Evolutionary conservation across 2,888 invertebrate species (phyloP).

Genomic region (Emmelina monodactyla): DNA sequence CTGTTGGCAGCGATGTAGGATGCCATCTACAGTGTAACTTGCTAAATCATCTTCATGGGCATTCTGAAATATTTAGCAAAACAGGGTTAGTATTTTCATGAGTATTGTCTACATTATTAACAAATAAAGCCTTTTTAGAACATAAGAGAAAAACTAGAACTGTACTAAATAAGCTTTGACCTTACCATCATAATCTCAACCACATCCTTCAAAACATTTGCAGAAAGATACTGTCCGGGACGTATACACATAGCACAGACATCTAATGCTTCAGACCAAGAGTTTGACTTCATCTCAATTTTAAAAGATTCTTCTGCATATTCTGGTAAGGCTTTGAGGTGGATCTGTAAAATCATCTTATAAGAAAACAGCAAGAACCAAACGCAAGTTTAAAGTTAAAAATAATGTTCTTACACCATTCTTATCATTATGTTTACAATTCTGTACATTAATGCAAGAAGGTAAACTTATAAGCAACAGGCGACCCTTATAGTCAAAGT

Average conservation of each 20-base stretch:
- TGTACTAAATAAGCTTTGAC: too few species aligned
- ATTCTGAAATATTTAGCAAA: conserved; percentile 37
- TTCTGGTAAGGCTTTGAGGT: conserved; percentile 21
- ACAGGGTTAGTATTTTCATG: neutral
- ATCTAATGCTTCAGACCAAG: conserved; percentile 52
- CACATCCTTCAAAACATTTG: conserved; percentile 36
- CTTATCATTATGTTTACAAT: conserved; percentile 29
- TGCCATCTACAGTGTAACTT: conserved; percentile 25
- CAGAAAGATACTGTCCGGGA: conserved; percentile 37
- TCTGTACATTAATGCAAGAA: conserved; percentile 24
- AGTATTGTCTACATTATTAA: neutral
- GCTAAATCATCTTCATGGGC: conserved; percentile 38
- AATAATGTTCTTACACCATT: conserved; percentile 23
- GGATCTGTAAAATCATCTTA: neutral
- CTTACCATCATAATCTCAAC: conserved; percentile 54
- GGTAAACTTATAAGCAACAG: conserved; percentile 35
- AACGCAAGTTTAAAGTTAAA: too few species aligned
- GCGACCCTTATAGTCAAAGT: conserved; percentile 31
- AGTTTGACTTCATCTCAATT: conserved; percentile 39
- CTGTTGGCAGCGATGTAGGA: conserved; percentile 42
- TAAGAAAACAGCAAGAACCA: too few species aligned
- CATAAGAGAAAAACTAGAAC: too few species aligned
- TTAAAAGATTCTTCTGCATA: conserved; percentile 39
- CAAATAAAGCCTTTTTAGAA: too few species aligned
- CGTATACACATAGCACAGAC: conserved; percentile 38